phyloP scores from a whole-genome alignment of 2,888 invertebrate genomes.

The Nemotelus nigrinus region DNA sequence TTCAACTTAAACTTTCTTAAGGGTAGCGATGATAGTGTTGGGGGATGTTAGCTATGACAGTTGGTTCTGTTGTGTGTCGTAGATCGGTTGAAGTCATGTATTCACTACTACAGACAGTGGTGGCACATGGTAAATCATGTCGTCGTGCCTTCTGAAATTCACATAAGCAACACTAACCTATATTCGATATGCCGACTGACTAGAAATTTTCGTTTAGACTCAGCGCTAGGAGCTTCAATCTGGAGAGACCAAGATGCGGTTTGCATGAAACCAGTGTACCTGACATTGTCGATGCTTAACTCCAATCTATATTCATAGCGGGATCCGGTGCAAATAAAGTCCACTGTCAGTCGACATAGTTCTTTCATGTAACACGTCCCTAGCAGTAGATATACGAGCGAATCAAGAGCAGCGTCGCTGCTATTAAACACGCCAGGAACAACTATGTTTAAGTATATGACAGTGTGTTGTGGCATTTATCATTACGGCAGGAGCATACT shows the following conservation, averaged over 20 bases:
- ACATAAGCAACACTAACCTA: constrained; percentile 33
- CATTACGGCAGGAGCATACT: no score
- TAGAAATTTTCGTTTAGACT: not conserved
- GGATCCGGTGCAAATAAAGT: constrained; percentile 23
- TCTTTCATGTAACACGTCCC: constrained; percentile 19
- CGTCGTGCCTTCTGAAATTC: not conserved
- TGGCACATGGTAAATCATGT: not conserved
- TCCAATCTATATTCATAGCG: constrained; percentile 37
- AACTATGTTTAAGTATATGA: not conserved
- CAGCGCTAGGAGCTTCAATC: not conserved
- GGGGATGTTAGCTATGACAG: constrained; percentile 8
- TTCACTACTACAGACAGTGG: constrained; percentile 11
- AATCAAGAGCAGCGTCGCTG: not conserved
- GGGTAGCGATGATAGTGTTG: not conserved
- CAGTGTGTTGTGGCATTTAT: not conserved
- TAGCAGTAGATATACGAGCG: constrained; percentile 1
- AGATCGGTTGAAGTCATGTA: not conserved
- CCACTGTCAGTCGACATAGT: constrained; percentile 13
- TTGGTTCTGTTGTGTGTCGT: not conserved
- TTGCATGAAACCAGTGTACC: constrained; percentile 16
- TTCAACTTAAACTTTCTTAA: constrained; percentile 32
- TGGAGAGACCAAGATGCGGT: not conserved
- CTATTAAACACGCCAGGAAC: constrained; percentile 3
- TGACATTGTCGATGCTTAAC: constrained; percentile 31
- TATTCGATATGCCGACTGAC: not conserved